phyloP scores from a whole-genome alignment of 2,113 vertebrate species.

The Forbesichthys papilliferus region DNA sequence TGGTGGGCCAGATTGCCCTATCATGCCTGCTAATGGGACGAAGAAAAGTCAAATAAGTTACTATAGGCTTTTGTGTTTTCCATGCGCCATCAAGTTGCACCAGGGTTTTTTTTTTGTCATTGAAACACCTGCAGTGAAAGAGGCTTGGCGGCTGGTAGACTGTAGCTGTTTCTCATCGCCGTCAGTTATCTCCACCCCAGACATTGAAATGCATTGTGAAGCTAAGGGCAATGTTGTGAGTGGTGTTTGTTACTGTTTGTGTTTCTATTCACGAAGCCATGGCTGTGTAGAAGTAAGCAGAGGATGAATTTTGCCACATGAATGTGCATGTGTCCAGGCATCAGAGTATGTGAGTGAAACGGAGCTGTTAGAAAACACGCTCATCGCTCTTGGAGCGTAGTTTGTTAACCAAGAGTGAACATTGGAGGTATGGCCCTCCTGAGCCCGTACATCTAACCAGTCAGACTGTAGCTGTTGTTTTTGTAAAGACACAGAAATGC shows the following conservation, averaged over 20 bases:
- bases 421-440: constrained; percentile 54
- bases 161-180: not conserved
- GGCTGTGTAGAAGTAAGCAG: too few relatives aligned
- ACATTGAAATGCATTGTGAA: too few relatives aligned
- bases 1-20: constrained; percentile 36
- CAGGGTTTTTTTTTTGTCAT: constrained; percentile 71
- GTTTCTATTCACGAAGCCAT: too few relatives aligned
- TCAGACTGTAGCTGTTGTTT: constrained; percentile 27
- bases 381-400: too few relatives aligned
- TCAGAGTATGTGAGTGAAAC: too few relatives aligned
- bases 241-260: too few relatives aligned
- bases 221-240: too few relatives aligned
- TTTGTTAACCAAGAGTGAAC: constrained; percentile 44
- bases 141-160: constrained; percentile 70
- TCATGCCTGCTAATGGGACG: constrained; percentile 38
- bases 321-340: too few relatives aligned
- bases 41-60: constrained; percentile 71
- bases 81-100: constrained; percentile 62
- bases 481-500: constrained; percentile 46
- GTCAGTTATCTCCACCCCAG: not conserved
- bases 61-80: constrained; percentile 67
- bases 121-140: constrained; percentile 73
- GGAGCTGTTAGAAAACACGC: too few relatives aligned
- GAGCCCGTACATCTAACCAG: constrained; percentile 57
- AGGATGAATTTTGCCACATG: too few relatives aligned